Evolutionary conservation across 2,888 invertebrate species (phyloP).

Genomic region (Scelioninae gen. 2): DNA sequence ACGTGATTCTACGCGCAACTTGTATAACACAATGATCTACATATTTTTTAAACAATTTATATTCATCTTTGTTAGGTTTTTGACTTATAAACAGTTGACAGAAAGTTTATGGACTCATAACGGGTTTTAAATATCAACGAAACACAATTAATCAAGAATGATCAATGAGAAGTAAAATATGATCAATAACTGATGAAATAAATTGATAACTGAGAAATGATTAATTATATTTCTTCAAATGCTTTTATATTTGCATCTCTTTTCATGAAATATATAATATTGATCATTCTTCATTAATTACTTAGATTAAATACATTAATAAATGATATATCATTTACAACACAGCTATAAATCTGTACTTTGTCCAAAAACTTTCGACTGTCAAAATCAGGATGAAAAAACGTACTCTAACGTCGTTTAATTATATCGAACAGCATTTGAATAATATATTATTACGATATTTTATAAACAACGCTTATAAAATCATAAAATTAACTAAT

Average conservation of each 20-base stretch:
- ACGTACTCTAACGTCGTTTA: neutral
- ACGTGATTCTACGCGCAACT: conserved; percentile 42
- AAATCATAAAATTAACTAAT: no score
- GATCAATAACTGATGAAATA: no score
- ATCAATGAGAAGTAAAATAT: no score
- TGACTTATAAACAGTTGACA: neutral
- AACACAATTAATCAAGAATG: neutral
- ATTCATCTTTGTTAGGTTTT: conserved; percentile 7
- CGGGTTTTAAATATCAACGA: neutral
- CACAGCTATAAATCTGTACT: neutral
- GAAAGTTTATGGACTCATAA: neutral
- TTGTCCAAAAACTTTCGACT: neutral
- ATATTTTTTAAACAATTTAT: conserved; percentile 36
- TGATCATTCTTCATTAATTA: neutral
- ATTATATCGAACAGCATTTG: conserved; percentile 4
- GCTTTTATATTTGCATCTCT: no score
- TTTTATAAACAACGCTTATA: no score
- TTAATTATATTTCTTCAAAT: no score
- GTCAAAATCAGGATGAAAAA: conserved; percentile 1
- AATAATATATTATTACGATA: no score
- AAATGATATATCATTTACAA: no score
- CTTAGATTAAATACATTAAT: neutral
- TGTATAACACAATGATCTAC: conserved; percentile 47
- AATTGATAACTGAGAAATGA: no score
- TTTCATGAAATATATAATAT: no score